phyloP scores from a whole-genome alignment of 2,797 vertebrate genomes.

The Gallinago solitaria region DNA sequence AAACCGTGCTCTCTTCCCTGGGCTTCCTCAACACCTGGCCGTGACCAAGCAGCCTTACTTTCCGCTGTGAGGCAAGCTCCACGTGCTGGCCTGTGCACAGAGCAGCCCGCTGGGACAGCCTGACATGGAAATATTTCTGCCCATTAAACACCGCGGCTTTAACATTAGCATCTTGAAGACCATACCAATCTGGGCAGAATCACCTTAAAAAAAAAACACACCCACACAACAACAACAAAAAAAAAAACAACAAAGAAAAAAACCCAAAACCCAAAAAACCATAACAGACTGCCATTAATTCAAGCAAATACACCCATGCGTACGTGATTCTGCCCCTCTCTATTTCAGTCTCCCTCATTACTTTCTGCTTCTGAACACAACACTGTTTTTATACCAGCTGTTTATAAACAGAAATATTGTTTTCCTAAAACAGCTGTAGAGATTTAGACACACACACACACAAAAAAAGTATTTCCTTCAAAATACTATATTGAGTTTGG shows the following conservation, averaged over 20 bases:
- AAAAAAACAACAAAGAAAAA: too few species aligned
- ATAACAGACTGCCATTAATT: background rate
- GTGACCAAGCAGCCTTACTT: background rate
- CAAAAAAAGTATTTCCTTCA: background rate
- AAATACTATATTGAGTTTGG: background rate
- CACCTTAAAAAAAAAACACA: background rate
- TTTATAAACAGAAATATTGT: background rate
- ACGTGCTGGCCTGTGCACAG: rapidly evolving
- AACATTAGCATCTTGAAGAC: background rate
- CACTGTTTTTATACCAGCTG: background rate
- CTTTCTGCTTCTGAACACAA: background rate
- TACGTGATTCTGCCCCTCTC: background rate
- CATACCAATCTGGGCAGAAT: background rate
- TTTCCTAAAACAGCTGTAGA: background rate
- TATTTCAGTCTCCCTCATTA: background rate
- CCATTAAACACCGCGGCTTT: background rate
- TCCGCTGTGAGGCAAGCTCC: background rate
- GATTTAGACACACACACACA: background rate
- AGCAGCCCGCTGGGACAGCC: background rate
- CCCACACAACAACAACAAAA: too few species aligned
- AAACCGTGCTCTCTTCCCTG: background rate
- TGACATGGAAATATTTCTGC: background rate
- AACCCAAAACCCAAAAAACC: too few species aligned
- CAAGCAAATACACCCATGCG: background rate
- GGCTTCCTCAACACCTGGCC: background rate